A percentile compares a stretch with the other conserved stretches of the same genome.
phyloP scores from a whole-genome alignment of 23 tunicate genomes.

The Trididemnum clinides region DNA sequence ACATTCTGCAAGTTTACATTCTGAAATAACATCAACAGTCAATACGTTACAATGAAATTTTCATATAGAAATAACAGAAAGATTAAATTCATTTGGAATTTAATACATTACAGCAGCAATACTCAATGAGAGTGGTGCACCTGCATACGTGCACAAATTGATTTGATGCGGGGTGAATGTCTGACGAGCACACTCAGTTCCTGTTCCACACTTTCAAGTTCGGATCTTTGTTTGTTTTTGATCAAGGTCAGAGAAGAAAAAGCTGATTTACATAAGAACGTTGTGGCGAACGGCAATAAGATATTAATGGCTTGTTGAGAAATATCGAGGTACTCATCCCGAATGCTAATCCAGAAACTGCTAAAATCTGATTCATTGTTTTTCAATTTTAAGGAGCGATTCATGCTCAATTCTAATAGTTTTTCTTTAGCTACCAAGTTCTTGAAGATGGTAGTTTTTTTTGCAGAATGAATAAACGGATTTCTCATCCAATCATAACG shows the following conservation, averaged over 20 bases:
- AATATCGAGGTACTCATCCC: conserved; percentile 11
- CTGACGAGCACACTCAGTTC: not conserved
- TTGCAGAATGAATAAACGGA: conserved; percentile 12
- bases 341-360: conserved; percentile 23
- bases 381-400: conserved; percentile 13
- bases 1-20: no score
- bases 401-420: conserved; percentile 10
- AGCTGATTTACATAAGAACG: conserved; percentile 14
- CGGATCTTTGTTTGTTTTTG: conserved; percentile 21
- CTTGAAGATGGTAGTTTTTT: not conserved
- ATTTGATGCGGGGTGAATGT: conserved; percentile 24
- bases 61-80: no score
- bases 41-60: no score
- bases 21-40: no score
- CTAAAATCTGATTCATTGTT: conserved; percentile 9
- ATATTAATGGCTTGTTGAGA: conserved; percentile 3
- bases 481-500: conserved; percentile 17
- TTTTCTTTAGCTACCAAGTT: conserved; percentile 17
- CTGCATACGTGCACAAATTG: conserved; percentile 10
- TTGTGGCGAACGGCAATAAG: conserved; percentile 29
- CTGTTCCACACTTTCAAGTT: conserved; percentile 7
- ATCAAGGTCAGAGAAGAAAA: conserved; percentile 6
- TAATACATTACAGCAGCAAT: no score
- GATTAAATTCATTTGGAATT: no score
- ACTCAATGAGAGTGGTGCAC: conserved; percentile 21